Conservation (phyloP, 2,888 invertebrate genomes). For the Meta bourneti region DNA sequence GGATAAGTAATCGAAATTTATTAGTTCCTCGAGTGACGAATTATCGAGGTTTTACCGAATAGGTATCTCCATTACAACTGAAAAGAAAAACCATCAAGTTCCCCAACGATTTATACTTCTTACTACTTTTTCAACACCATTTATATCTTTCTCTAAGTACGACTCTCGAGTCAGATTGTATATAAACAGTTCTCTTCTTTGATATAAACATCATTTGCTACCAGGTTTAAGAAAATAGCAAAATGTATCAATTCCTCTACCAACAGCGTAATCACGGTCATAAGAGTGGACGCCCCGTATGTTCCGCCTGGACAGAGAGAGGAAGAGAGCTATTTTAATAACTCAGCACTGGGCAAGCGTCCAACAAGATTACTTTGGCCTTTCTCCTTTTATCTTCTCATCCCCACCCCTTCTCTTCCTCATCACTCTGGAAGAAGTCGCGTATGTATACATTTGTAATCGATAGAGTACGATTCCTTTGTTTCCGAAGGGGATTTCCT, state of each 20-base stretch:
- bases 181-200: no score
- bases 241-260: background rate
- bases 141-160: no score
- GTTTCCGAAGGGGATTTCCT: background rate
- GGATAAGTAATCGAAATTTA: no score
- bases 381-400: background rate
- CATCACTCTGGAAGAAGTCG: background rate
- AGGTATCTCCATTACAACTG: no score
- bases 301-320: background rate
- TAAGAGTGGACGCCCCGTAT: background rate
- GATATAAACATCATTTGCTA: no score
- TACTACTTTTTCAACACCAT: no score
- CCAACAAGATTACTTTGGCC: constrained; percentile 27
- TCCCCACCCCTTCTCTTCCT: background rate
- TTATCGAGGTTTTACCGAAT: no score
- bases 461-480: constrained; percentile 26
- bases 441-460: constrained; percentile 15
- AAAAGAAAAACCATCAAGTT: no score
- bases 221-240: background rate
- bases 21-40: no score
- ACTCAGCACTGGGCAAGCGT: constrained; percentile 20
- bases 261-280: background rate
- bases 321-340: constrained; percentile 16
- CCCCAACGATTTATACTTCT: no score
- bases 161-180: no score